Evolutionary conservation across 2,113 vertebrate species (phyloP).

Genomic region (Strix uralensis): DNA sequence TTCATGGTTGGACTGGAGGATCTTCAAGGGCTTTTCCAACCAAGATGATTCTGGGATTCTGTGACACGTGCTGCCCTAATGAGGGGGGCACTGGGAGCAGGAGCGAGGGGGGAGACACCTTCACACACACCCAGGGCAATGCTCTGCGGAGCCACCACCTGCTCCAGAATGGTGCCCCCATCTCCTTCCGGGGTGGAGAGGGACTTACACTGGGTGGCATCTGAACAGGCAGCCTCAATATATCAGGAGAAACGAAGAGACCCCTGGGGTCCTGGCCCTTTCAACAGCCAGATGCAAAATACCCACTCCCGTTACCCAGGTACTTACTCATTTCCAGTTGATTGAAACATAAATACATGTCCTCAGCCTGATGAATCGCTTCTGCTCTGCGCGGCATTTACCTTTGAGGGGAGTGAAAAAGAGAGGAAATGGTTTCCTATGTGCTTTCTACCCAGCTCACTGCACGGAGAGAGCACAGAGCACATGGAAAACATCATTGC

Average conservation of each 20-base stretch:
- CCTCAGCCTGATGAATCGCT: slow-evolving; percentile 53
- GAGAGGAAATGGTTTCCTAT: slow-evolving; percentile 41
- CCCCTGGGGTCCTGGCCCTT: background rate
- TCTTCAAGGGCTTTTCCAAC: too few species aligned
- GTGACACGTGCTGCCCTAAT: too few species aligned
- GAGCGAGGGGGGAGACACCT: fast-evolving
- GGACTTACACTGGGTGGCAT: background rate
- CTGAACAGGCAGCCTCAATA: background rate
- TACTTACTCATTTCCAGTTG: slow-evolving; percentile 53
- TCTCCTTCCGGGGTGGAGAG: background rate
- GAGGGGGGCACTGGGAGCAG: background rate
- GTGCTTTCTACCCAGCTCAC: background rate
- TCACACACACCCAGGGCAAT: fast-evolving
- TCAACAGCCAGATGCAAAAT: slow-evolving; percentile 45
- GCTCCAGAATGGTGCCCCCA: background rate
- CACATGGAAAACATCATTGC: slow-evolving; percentile 38
- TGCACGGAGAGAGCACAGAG: background rate
- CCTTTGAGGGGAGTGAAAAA: slow-evolving; percentile 16
- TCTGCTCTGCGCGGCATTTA: background rate
- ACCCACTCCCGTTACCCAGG: slow-evolving; percentile 14
- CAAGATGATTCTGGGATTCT: too few species aligned
- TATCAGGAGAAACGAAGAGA: slow-evolving; percentile 5
- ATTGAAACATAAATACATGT: slow-evolving; percentile 62
- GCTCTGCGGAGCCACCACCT: fast-evolving
- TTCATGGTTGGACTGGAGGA: too few species aligned